phyloP scores from a whole-genome alignment of 2,113 vertebrate genomes.

The Seriola quinqueradiata region DNA sequence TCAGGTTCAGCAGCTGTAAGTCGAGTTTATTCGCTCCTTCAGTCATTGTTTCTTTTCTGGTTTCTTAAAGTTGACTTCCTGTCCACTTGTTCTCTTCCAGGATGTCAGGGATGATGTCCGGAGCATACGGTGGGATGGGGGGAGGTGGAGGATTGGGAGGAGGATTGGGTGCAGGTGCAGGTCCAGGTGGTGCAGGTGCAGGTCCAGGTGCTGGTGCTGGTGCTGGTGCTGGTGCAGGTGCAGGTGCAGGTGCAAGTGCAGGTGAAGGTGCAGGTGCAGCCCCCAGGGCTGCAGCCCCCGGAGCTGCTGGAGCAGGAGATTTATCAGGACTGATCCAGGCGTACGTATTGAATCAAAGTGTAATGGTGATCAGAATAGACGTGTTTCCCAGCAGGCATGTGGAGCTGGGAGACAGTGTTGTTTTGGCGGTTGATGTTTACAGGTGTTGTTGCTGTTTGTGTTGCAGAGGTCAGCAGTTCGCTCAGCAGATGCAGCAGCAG shows the following conservation, averaged over 20 bases:
- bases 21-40: constrained; percentile 40
- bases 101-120: constrained; percentile 97
- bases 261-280: constrained; percentile 42
- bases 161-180: constrained; percentile 55
- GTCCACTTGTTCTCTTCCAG: constrained; percentile 72
- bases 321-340: constrained; percentile 96
- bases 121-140: constrained; percentile 85
- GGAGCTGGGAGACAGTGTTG: background rate
- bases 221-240: constrained; percentile 64
- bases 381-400: background rate
- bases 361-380: background rate
- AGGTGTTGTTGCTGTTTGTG: background rate
- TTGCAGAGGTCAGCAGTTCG: constrained; percentile 94
- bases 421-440: background rate
- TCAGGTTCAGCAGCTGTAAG: constrained; percentile 97
- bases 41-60: background rate
- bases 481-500: constrained; percentile 98
- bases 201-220: constrained; percentile 74
- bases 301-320: constrained; percentile 85
- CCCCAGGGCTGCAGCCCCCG: constrained; percentile 46
- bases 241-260: constrained; percentile 78
- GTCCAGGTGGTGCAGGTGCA: background rate
- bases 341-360: constrained; percentile 82
- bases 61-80: background rate
- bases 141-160: background rate